phyloP scores from a whole-genome alignment of 2,113 vertebrate species.

The Progne subis region DNA sequence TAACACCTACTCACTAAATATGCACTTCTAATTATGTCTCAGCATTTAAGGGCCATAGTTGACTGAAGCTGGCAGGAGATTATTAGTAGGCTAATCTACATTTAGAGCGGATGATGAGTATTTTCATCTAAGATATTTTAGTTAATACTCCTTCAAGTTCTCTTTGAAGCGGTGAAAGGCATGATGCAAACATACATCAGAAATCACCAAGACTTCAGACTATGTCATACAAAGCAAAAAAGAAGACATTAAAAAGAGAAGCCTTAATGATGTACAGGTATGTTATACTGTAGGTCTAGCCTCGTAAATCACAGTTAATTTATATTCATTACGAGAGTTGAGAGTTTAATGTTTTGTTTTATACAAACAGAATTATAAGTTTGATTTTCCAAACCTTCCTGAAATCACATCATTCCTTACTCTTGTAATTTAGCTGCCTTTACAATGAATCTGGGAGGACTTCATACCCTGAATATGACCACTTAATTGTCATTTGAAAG shows the following conservation, averaged over 20 bases:
- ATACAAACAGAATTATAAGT: background rate
- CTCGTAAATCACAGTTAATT: background rate
- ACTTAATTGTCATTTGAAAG: background rate
- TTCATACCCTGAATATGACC: background rate
- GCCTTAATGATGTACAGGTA: background rate
- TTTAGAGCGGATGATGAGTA: constrained; percentile 41
- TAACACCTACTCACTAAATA: background rate
- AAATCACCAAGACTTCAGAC: background rate
- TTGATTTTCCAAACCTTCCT: background rate
- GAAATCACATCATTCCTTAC: background rate
- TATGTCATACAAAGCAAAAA: background rate
- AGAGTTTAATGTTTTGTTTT: background rate
- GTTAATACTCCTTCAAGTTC: constrained; percentile 20
- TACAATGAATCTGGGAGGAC: background rate
- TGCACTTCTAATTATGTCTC: constrained; percentile 35
- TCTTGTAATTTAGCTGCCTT: background rate
- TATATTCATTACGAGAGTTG: background rate
- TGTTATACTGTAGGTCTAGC: background rate
- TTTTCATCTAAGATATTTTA: constrained; percentile 37
- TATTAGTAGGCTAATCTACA: constrained; percentile 48
- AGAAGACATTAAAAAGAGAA: background rate
- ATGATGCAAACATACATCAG: background rate
- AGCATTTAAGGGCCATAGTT: constrained; percentile 11
- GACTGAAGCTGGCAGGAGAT: constrained; percentile 22
- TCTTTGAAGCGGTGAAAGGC: background rate